Conservation (phyloP, 92 coral and sea anemone genomes). For the Phenganax stokvisi region DNA sequence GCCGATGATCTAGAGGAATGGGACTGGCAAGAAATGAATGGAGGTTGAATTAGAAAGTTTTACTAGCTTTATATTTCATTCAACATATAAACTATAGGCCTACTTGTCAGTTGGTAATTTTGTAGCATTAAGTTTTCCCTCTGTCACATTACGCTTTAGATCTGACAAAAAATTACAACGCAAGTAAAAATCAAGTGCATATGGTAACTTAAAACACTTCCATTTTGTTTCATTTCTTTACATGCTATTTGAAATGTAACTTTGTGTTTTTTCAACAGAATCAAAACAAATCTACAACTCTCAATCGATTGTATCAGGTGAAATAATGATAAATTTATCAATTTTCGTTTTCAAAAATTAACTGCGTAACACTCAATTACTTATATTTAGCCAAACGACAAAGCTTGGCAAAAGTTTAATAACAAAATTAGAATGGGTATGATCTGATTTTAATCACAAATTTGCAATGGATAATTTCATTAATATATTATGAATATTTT, state of each 20-base stretch:
- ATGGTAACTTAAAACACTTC: slow-evolving; percentile 9
- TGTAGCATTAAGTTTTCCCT: too few species aligned
- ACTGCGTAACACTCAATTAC: slow-evolving; percentile 28
- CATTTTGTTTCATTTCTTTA: slow-evolving; percentile 23
- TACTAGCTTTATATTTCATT: background rate
- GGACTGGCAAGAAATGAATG: slow-evolving; percentile 96
- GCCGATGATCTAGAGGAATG: slow-evolving; percentile 66
- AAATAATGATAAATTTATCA: background rate
- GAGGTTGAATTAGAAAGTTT: slow-evolving; percentile 38
- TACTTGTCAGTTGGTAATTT: too few species aligned
- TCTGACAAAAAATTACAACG: slow-evolving; percentile 89
- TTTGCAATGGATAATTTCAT: background rate
- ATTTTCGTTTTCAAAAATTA: background rate
- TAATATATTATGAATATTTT: slow-evolving; percentile 46
- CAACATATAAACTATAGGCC: background rate
- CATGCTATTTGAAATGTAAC: background rate
- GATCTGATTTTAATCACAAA: background rate
- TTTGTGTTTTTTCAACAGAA: slow-evolving; percentile 8
- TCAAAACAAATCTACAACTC: slow-evolving; percentile 8
- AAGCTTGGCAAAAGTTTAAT: slow-evolving; percentile 60
- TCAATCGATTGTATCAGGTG: slow-evolving; percentile 35
- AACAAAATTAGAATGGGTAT: slow-evolving; percentile 36
- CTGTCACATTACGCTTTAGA: slow-evolving; percentile 22
- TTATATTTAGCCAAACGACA: slow-evolving; percentile 75
- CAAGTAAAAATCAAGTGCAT: slow-evolving; percentile 52